phyloP scores from a whole-genome alignment of 1,140 invertebrate genomes.

The Lucilia sericata region DNA sequence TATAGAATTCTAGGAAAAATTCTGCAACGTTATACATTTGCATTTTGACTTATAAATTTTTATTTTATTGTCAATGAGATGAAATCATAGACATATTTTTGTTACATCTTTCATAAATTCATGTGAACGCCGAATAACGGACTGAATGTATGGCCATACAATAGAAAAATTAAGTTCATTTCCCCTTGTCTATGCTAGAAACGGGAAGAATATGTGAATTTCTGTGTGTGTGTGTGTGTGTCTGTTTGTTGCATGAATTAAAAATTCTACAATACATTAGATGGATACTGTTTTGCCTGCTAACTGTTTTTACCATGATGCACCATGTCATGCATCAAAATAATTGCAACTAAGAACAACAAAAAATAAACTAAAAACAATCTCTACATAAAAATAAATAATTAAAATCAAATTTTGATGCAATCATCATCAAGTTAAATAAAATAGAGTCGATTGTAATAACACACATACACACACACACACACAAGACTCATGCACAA shows the following conservation, averaged over 20 bases:
- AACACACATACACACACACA: neutral
- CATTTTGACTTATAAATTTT: conserved; percentile 37
- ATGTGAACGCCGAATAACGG: neutral
- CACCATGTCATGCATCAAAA: neutral
- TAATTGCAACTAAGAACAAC: conserved; percentile 22
- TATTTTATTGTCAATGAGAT: conserved; percentile 30
- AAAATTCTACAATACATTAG: conserved; percentile 1
- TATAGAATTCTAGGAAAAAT: neutral
- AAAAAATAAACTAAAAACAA: conserved; percentile 9
- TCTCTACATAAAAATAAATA: conserved; percentile 41
- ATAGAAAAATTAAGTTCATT: neutral
- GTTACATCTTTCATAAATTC: conserved; percentile 32
- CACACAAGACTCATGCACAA: neutral
- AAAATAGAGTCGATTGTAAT: neutral
- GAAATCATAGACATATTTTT: conserved; percentile 38
- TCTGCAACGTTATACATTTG: conserved; percentile 15
- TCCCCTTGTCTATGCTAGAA: too few species aligned
- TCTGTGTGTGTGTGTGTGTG: neutral
- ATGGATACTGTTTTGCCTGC: neutral
- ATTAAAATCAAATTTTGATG: conserved; percentile 41
- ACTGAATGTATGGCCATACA: neutral
- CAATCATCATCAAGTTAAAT: conserved; percentile 30
- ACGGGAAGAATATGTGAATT: too few species aligned
- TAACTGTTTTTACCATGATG: neutral
- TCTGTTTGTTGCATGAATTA: neutral